phyloP scores from a whole-genome alignment of 2,797 vertebrate species.

The Syngnathus rostellatus region DNA sequence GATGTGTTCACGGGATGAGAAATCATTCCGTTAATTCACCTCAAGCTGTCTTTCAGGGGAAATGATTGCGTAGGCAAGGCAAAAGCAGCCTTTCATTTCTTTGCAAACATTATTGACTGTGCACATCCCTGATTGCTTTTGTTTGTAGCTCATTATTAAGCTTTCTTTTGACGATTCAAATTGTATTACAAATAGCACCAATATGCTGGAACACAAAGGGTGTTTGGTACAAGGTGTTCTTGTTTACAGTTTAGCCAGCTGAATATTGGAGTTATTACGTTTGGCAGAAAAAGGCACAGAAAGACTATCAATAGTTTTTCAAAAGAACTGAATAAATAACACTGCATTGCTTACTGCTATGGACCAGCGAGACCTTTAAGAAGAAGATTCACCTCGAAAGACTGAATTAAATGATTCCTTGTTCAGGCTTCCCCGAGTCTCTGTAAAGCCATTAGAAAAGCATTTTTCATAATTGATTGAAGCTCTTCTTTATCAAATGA shows the following conservation, averaged over 20 bases:
- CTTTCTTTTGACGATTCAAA: neutral
- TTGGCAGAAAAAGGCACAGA: neutral
- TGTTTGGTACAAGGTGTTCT: neutral
- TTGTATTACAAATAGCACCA: neutral
- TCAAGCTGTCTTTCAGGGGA: conserved; percentile 40
- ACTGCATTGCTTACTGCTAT: neutral
- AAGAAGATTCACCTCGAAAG: neutral
- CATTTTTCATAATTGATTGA: neutral
- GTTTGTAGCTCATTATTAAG: neutral
- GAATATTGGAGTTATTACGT: neutral
- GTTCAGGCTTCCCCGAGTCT: neutral
- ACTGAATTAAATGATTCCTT: neutral
- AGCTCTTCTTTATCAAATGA: neutral
- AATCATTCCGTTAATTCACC: conserved; percentile 42
- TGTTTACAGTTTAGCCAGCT: neutral
- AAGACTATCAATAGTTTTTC: neutral
- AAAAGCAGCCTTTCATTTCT: too few species aligned
- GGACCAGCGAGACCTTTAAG: neutral
- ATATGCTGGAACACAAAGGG: neutral
- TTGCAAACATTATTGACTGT: neutral
- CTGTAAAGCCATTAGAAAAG: neutral
- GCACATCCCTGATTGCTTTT: neutral
- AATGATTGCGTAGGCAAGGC: conserved; percentile 24
- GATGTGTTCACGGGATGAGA: conserved; percentile 32
- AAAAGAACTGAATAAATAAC: neutral